Percentiles rank a stretch among this genome's conserved stretches.
Conservation (phyloP, 2,888 invertebrate species). For the Lochmaea capreae region DNA sequence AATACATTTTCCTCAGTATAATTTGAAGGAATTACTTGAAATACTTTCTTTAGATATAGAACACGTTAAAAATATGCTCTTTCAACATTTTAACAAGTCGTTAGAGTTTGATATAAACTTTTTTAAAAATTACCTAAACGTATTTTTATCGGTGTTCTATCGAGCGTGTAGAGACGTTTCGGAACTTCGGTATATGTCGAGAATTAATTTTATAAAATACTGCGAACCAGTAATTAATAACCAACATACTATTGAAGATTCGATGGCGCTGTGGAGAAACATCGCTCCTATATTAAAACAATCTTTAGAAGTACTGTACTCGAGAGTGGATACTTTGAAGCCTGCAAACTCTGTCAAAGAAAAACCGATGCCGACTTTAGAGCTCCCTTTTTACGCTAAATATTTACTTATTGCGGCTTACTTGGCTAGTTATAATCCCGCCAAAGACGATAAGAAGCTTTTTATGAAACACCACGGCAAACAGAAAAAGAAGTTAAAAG, state of each 20-base stretch:
- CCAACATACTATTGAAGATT: slow-evolving; percentile 73
- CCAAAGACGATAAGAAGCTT: slow-evolving; percentile 86
- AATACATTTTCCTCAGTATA: slow-evolving; percentile 85
- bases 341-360: slow-evolving; percentile 50
- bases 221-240: slow-evolving; percentile 80
- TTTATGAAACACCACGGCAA: slow-evolving; percentile 86
- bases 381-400: slow-evolving; percentile 90
- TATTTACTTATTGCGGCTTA: slow-evolving; percentile 91
- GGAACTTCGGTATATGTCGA: slow-evolving; percentile 85
- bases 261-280: slow-evolving; percentile 81
- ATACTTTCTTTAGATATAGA: slow-evolving; percentile 66
- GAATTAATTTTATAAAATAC: slow-evolving; percentile 80
- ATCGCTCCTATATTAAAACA: slow-evolving; percentile 80
- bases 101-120: slow-evolving; percentile 66
- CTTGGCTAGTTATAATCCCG: slow-evolving; percentile 92
- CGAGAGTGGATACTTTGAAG: slow-evolving; percentile 68
- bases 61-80: slow-evolving; percentile 50
- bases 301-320: slow-evolving; percentile 82
- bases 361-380: slow-evolving; percentile 74
- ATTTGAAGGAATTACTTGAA: slow-evolving; percentile 73
- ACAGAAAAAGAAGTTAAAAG: slow-evolving; percentile 74
- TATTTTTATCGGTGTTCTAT: slow-evolving; percentile 87
- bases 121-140: slow-evolving; percentile 83
- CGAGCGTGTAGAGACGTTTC: slow-evolving; percentile 86
- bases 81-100: slow-evolving; percentile 49